Conservation (phyloP, 2,113 vertebrate genomes). For the Sorex fumeus region DNA sequence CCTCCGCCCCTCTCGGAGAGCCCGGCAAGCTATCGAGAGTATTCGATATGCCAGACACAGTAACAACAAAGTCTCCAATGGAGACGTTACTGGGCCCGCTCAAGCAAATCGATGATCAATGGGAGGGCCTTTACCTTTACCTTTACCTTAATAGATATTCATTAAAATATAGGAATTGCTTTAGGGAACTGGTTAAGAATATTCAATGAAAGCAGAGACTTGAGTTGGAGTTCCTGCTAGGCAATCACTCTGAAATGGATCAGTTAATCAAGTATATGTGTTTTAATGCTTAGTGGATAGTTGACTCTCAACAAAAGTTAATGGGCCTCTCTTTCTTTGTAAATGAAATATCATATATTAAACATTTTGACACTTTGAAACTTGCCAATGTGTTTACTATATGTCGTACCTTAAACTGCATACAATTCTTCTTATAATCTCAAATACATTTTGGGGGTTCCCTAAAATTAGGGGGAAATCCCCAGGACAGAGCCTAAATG, state of each 20-base stretch:
- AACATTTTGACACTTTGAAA: background rate
- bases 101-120: no score
- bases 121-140: no score
- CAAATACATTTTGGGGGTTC: slow-evolving; percentile 55
- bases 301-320: background rate
- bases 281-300: background rate
- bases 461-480: background rate
- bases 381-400: background rate
- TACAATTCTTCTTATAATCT: background rate
- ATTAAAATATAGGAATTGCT: background rate
- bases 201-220: background rate
- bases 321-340: background rate
- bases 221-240: background rate
- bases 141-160: background rate
- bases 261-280: background rate
- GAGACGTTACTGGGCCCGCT: no score
- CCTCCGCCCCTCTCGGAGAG: no score
- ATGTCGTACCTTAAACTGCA: background rate
- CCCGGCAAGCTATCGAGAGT: no score
- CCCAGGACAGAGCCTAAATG: slow-evolving; percentile 29
- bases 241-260: background rate
- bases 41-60: no score
- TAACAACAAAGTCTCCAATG: no score
- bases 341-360: background rate
- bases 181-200: slow-evolving; percentile 25